phyloP scores from a whole-genome alignment of 2,113 vertebrate genomes.

The Anolis carolinensis region DNA sequence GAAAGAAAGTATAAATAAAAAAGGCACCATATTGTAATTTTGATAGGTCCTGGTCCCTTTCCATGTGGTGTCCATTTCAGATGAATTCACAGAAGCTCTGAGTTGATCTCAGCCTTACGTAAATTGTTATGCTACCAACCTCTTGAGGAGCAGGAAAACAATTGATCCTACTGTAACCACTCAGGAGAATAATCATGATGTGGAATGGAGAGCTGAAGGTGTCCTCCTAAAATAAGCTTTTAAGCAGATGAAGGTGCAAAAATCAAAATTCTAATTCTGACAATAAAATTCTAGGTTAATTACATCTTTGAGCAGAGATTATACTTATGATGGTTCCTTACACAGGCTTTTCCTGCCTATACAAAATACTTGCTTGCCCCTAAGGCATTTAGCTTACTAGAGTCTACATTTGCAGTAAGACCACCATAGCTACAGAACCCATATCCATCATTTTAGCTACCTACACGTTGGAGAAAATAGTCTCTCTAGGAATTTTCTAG shows the following conservation, averaged over 20 bases:
- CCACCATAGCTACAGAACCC: too few species aligned
- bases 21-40: background rate
- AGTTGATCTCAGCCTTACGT: background rate
- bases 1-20: background rate
- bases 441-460: too few species aligned
- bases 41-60: background rate
- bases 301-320: background rate
- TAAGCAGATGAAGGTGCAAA: background rate
- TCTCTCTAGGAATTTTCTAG: too few species aligned
- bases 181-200: background rate
- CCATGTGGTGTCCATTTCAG: background rate
- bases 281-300: background rate
- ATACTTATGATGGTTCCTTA: background rate
- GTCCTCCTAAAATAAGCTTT: rapidly evolving
- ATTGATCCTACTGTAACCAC: background rate
- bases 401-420: background rate
- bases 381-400: background rate
- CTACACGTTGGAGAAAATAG: too few species aligned
- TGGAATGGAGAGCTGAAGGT: background rate
- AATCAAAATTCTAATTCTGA: background rate
- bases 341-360: background rate
- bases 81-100: background rate
- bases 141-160: background rate
- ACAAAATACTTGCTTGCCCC: background rate
- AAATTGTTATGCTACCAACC: background rate